Conservation (phyloP, 2,888 invertebrate species). For the Sepiola atlantica region DNA sequence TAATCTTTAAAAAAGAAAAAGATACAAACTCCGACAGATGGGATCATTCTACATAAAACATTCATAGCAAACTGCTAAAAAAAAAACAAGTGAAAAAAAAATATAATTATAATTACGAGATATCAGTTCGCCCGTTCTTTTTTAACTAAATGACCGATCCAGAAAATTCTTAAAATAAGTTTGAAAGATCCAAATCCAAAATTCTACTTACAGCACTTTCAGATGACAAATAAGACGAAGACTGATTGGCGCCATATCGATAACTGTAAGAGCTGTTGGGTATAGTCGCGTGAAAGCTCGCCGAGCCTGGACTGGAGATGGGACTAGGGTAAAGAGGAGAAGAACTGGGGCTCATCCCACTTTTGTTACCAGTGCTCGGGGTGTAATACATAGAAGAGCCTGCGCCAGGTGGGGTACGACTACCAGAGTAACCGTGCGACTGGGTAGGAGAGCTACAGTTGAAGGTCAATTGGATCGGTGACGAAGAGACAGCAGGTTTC, state of each 20-base stretch:
- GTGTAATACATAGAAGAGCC: conserved; percentile 55
- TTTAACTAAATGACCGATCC: too few relatives aligned
- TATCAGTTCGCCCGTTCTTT: too few relatives aligned
- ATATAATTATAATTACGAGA: too few relatives aligned
- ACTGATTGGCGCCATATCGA: conserved; percentile 38
- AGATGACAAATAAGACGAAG: conserved; percentile 39
- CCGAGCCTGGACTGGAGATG: conserved; percentile 33
- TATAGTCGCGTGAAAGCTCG: conserved; percentile 40
- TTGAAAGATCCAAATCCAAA: not conserved
- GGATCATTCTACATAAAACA: too few relatives aligned
- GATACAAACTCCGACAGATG: too few relatives aligned
- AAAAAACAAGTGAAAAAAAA: too few relatives aligned
- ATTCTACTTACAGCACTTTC: conserved; percentile 41
- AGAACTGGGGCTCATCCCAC: conserved; percentile 50
- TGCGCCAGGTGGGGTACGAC: conserved; percentile 55
- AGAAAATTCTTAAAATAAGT: not conserved
- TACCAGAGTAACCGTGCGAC: conserved; percentile 56
- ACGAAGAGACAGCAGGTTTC: conserved; percentile 51
- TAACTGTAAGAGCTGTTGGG: conserved; percentile 4
- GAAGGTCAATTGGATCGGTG: conserved; percentile 54
- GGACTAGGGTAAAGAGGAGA: conserved; percentile 46
- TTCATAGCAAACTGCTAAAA: too few relatives aligned
- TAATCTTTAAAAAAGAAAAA: not conserved
- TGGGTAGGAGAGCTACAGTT: conserved; percentile 53
- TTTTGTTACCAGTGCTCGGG: conserved; percentile 51